Evolutionary conservation across 2,797 vertebrate species (phyloP).

Genomic region (Chiroxiphia lanceolata): DNA sequence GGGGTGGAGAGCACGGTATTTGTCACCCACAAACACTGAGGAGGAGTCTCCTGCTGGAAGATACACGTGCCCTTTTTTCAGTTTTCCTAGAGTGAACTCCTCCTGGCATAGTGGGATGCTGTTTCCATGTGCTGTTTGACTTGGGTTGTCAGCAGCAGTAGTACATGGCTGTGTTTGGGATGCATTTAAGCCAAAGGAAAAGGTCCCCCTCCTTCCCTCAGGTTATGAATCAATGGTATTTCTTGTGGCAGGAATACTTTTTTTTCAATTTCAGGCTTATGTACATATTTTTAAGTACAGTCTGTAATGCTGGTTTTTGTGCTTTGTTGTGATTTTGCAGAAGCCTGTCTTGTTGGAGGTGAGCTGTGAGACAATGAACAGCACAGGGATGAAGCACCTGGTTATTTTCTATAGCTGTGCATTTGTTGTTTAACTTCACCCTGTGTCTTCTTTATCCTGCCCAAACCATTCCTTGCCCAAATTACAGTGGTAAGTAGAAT

Average conservation of each 20-base stretch:
- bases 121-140: not conserved
- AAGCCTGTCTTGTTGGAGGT: not conserved
- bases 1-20: rapidly evolving
- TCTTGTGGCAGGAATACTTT: not conserved
- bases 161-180: not conserved
- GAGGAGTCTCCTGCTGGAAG: not conserved
- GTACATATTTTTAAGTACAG: not conserved
- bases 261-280: not conserved
- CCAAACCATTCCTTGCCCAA: not conserved
- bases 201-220: not conserved
- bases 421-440: not conserved
- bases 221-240: not conserved
- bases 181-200: not conserved
- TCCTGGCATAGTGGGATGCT: rapidly evolving
- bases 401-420: not conserved
- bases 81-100: not conserved
- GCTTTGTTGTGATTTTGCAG: not conserved
- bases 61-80: not conserved
- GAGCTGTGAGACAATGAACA: not conserved
- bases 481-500: not conserved
- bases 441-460: not conserved
- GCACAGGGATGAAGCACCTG: not conserved
- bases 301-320: not conserved
- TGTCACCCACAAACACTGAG: rapidly evolving
- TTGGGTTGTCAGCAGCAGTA: not conserved